Evolutionary conservation across 2,888 invertebrate genomes (phyloP), one percentile per base, ranked within the genome.

Genomic region (Chloromyia formosa): DNA sequence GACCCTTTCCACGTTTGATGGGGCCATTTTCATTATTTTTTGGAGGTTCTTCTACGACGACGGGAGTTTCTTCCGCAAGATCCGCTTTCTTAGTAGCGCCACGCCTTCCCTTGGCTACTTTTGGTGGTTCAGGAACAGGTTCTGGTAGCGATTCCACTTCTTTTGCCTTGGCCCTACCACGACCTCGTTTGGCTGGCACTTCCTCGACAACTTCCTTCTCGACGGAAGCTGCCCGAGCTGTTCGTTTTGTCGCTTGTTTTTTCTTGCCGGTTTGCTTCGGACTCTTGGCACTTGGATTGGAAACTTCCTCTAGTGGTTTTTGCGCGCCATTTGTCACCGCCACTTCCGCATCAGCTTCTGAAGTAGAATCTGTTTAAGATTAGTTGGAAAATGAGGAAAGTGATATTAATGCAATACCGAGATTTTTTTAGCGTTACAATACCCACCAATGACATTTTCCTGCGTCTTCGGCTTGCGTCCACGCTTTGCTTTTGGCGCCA

Each of bases 401-500:
- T 58, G 20, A 16, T n/a, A 5, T 5, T 22, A n/a, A 14, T n/a
- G n/a, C n/a, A n/a, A n/a, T n/a, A n/a, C n/a, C n/a, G n/a, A n/a
- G n/a, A n/a, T n/a, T n/a, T n/a, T n/a, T n/a, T n/a, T n/a, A n/a
- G n/a, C n/a, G 40, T 42, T 62, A 40, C 62, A 35, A 12, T 23
- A 49, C 68, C 49, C 27, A 69, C 69, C 69, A n/a, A 69, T 27
- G 4, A 69, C 69, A 69, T 69, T 69, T 27, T 69, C 69, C 27
- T 69, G 69, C 10, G 69, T 27, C 35, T 14, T 20, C 10, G 16
- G 18, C 27, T 27, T 16, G 35, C n/a, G 3, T n/a, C 69, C 40
- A 20, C 68, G 49, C 16, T 56, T 69, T n/a, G 35, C 18, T 69
- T 69, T 69, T 49, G 54, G 16, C 35, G 69, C 53, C 69, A 69